A percentile compares a stretch with the other conserved stretches of the same genome.
phyloP scores from a whole-genome alignment of 35 echinoderm and acorn worm species.

The Eucidaris tribuloides region DNA sequence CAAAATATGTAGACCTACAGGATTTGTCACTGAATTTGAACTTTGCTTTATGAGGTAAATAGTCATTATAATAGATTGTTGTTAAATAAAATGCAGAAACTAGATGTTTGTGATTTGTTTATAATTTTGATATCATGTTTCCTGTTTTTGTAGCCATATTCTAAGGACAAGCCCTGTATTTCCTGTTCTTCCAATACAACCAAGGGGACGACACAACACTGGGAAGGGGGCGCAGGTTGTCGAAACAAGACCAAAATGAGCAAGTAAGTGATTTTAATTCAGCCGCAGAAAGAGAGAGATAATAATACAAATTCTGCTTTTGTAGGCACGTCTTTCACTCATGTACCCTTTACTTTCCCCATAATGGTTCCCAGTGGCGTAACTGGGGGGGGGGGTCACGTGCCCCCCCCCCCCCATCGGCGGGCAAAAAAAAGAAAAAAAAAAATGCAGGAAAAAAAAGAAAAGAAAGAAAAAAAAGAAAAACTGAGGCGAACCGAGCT shows the following conservation, averaged over 20 bases:
- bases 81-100: neutral
- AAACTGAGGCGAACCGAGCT: too few relatives aligned
- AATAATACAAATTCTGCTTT: neutral
- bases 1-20: neutral
- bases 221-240: conserved; percentile 93
- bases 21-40: neutral
- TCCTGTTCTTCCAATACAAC: conserved; percentile 62
- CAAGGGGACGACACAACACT: conserved; percentile 69
- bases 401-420: too few relatives aligned
- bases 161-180: conserved; percentile 76
- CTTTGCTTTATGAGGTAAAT: too few relatives aligned
- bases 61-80: neutral
- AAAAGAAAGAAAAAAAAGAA: too few relatives aligned
- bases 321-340: neutral
- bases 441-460: too few relatives aligned
- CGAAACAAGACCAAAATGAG: conserved; percentile 88
- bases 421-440: too few relatives aligned
- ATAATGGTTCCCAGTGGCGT: too few relatives aligned
- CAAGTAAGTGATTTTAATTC: conserved; percentile 42
- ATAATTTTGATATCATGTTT: neutral
- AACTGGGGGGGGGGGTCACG: too few relatives aligned
- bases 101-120: neutral
- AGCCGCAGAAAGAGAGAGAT: neutral
- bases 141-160: conserved; percentile 48
- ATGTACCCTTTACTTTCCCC: neutral